A percentile compares a stretch with the other conserved stretches of the same genome.
Evolutionary conservation across 2,888 invertebrate genomes (phyloP).

Genomic region (Polydrusus tereticollis): DNA sequence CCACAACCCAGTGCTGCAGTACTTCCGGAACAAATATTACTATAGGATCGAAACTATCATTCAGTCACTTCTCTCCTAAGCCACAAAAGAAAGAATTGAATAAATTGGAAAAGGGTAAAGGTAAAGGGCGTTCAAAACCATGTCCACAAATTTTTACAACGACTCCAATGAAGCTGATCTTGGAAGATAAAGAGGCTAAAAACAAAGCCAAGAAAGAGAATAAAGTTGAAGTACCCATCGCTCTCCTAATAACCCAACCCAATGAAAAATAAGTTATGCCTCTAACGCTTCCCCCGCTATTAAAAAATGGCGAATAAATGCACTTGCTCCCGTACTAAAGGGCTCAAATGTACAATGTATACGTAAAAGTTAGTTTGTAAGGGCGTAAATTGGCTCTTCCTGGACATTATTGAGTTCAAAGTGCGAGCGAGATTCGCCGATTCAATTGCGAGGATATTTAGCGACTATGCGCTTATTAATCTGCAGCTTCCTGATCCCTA

Average conservation of each 20-base stretch:
- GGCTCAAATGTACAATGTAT: not conserved
- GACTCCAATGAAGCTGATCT: not conserved
- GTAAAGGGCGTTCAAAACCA: not conserved
- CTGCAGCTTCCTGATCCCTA: constrained; percentile 19
- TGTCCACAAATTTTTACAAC: not conserved
- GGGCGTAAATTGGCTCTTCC: constrained; percentile 47
- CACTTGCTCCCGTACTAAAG: constrained; percentile 25
- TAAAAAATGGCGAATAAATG: no score
- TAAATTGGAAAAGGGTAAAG: not conserved
- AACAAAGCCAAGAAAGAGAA: not conserved
- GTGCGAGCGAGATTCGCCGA: constrained; percentile 33
- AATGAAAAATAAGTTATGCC: no score
- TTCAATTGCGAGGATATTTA: constrained; percentile 31
- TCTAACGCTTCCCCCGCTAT: no score
- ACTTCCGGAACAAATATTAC: not conserved
- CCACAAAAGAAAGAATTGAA: not conserved
- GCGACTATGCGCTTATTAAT: constrained; percentile 26
- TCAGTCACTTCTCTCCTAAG: not conserved
- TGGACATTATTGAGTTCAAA: constrained; percentile 45
- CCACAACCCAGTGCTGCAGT: not conserved
- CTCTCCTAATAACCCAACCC: no score
- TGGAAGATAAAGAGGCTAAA: not conserved
- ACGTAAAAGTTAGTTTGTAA: constrained; percentile 30
- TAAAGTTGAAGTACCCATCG: no score
- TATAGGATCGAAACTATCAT: not conserved